Evolutionary conservation across 2,888 invertebrate genomes (phyloP).

Genomic region (Drosophila anomalata): DNA sequence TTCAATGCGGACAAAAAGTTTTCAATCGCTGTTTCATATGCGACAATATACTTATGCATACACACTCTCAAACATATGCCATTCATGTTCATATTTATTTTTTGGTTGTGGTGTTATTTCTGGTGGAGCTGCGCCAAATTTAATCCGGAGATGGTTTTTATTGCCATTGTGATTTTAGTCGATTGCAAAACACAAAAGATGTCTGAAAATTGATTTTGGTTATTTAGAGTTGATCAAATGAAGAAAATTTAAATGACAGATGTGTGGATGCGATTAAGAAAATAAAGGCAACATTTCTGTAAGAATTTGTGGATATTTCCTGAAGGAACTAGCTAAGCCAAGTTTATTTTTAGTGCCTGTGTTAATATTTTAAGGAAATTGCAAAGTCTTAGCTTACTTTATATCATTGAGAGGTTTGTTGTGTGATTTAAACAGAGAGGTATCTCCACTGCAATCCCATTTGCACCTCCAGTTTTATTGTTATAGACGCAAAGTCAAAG

Average conservation of each 20-base stretch:
- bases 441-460: neutral
- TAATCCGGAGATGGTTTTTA: conserved; percentile 37
- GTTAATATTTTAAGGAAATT: too few relatives aligned
- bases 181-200: conserved; percentile 18
- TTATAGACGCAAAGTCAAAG: conserved; percentile 23
- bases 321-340: neutral
- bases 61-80: conserved; percentile 4
- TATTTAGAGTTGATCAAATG: conserved; percentile 15
- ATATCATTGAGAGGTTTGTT: neutral
- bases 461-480: conserved; percentile 33
- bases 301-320: neutral
- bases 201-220: conserved; percentile 24
- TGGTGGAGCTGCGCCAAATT: conserved; percentile 28
- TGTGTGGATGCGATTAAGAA: conserved; percentile 22
- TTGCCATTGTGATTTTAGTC: conserved; percentile 25
- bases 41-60: conserved; percentile 23
- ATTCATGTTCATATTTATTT: conserved; percentile 25
- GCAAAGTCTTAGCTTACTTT: neutral
- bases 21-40: conserved; percentile 25
- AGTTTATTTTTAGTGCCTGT: too few relatives aligned
- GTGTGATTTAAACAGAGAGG: conserved; percentile 1
- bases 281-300: neutral
- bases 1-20: conserved; percentile 37
- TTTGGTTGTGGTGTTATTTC: conserved; percentile 8
- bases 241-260: conserved; percentile 13